Evolutionary conservation across 2,797 vertebrate genomes (phyloP).

Genomic region (Philypnodon macrostomus): DNA sequence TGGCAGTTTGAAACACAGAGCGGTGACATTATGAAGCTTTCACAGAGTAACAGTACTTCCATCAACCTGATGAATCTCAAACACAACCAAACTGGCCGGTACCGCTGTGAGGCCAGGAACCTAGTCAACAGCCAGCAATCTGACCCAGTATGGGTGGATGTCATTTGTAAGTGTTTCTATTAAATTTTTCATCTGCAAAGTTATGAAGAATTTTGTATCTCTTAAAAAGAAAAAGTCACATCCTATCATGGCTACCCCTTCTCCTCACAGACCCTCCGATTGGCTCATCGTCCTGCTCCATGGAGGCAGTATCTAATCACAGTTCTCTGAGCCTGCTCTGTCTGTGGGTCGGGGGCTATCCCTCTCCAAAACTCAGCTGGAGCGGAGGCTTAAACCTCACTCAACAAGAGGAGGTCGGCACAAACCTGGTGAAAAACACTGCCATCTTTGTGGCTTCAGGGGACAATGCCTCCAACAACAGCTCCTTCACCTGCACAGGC

Average conservation of each 20-base stretch:
- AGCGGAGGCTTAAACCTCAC: conserved; percentile 50
- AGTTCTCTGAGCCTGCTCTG: conserved; percentile 80
- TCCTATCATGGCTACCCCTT: conserved; percentile 16
- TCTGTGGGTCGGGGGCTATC: conserved; percentile 83
- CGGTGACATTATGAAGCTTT: conserved; percentile 55
- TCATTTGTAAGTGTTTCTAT: conserved; percentile 83
- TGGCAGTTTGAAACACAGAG: conserved; percentile 77
- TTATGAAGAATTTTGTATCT: not conserved
- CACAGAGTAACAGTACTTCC: conserved; percentile 43
- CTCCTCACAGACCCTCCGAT: conserved; percentile 83
- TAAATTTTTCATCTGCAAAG: not conserved
- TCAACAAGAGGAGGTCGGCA: conserved; percentile 39
- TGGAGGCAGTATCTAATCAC: conserved; percentile 76
- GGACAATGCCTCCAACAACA: conserved; percentile 68
- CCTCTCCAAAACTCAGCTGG: conserved; percentile 80
- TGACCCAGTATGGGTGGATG: conserved; percentile 80
- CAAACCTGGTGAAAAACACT: conserved; percentile 54
- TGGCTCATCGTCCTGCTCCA: conserved; percentile 79
- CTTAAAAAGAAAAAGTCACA: no score
- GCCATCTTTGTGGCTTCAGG: conserved; percentile 70
- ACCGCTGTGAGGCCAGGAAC: conserved; percentile 79
- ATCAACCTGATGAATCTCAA: conserved; percentile 75
- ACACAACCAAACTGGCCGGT: conserved; percentile 85
- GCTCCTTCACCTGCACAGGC: conserved; percentile 79
- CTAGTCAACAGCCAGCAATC: conserved; percentile 82